Conservation (phyloP, 2,113 vertebrate genomes). For the Narcine bancroftii region DNA sequence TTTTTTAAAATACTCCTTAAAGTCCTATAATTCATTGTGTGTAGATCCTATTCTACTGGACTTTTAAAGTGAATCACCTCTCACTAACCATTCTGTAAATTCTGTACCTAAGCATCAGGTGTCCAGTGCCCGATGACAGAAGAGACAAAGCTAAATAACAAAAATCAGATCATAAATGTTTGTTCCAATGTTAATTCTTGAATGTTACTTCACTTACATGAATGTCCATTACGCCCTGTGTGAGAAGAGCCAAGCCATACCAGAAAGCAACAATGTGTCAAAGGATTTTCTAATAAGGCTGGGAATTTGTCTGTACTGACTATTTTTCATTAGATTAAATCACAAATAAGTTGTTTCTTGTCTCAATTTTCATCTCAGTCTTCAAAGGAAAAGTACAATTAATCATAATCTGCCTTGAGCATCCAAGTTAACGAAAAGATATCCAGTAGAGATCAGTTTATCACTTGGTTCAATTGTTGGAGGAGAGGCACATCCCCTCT, state of each 20-base stretch:
- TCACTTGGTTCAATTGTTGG: neutral
- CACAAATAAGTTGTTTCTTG: neutral
- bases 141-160: neutral
- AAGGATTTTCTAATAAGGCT: neutral
- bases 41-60: too few species aligned
- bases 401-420: neutral
- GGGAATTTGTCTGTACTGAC: neutral
- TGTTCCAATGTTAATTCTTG: too few species aligned
- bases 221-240: too few species aligned
- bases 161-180: neutral
- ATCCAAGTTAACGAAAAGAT: neutral
- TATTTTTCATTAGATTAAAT: neutral
- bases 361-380: neutral
- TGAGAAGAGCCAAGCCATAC: too few species aligned
- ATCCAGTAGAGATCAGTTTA: neutral
- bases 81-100: neutral
- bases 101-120: neutral
- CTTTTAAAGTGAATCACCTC: too few species aligned
- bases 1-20: too few species aligned
- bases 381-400: neutral
- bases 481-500: neutral
- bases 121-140: neutral
- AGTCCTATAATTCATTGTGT: too few species aligned
- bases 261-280: neutral
- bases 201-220: too few species aligned